phyloP scores from a whole-genome alignment of 2,888 invertebrate species.

The Drosophila paracracens region DNA sequence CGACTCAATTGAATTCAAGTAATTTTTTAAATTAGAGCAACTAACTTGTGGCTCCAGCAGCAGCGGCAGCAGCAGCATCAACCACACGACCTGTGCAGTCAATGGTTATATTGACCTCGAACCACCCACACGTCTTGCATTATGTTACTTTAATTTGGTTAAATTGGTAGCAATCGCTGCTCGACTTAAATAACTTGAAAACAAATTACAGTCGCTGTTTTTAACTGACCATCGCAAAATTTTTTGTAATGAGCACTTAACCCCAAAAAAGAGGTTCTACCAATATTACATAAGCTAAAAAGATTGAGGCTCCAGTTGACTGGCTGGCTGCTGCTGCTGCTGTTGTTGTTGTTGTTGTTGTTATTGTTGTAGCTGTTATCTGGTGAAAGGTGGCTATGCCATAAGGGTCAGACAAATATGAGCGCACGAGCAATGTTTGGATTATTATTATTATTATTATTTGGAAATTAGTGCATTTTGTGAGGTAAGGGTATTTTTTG shows the following conservation, averaged over 20 bases:
- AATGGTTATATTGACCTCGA: constrained; percentile 48
- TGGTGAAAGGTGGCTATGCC: constrained; percentile 68
- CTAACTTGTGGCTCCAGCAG: constrained; percentile 1
- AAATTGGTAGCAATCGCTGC: constrained; percentile 67
- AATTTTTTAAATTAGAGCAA: constrained; percentile 63
- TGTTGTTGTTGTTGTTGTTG: constrained; percentile 8
- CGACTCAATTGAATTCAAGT: constrained; percentile 48
- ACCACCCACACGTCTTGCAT: constrained; percentile 76
- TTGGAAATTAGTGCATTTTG: constrained; percentile 69
- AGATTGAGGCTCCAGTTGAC: constrained; percentile 10
- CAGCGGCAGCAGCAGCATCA: neutral
- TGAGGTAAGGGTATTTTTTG: constrained; percentile 8
- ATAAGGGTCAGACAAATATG: constrained; percentile 72
- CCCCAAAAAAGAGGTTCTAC: constrained; percentile 58
- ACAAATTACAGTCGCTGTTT: constrained; percentile 73
- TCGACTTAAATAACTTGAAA: constrained; percentile 78
- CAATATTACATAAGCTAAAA: constrained; percentile 48
- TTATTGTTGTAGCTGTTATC: neutral
- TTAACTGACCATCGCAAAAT: constrained; percentile 74
- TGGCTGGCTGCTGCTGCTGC: constrained; percentile 5
- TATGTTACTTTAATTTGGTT: constrained; percentile 76
- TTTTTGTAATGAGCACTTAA: constrained; percentile 74
- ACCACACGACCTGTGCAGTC: constrained; percentile 6
- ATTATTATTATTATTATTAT: constrained; percentile 50
- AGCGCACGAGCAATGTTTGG: constrained; percentile 65